Percentiles rank a stretch among this genome's conserved stretches.
Evolutionary conservation across 1,140 invertebrate species (phyloP).

Genomic region (Helicoverpa zea): DNA sequence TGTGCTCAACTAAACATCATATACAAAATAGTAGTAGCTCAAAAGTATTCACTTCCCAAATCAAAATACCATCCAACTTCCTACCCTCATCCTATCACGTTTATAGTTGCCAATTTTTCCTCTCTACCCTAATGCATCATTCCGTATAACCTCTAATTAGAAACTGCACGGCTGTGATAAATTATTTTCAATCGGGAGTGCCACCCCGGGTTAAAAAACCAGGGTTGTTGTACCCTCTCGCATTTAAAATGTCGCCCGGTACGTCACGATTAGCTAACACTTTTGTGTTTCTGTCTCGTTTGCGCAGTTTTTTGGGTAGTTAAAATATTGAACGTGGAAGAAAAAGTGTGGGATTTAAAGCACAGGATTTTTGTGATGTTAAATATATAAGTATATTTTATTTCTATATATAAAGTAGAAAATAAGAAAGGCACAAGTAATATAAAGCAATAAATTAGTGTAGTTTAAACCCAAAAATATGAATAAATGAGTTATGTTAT

Average conservation of each 20-base stretch:
- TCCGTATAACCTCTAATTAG: slow-evolving; percentile 20
- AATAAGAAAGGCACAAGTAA: too few species aligned
- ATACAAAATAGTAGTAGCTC: too few species aligned
- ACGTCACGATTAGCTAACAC: slow-evolving; percentile 37
- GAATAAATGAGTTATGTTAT: too few species aligned
- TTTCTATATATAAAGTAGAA: too few species aligned
- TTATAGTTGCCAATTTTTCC: not conserved
- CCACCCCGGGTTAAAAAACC: slow-evolving; percentile 5
- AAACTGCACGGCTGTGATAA: slow-evolving; percentile 14
- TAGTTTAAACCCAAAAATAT: too few species aligned
- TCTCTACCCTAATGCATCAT: not conserved
- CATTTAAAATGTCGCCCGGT: slow-evolving; percentile 32
- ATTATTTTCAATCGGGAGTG: slow-evolving; percentile 27
- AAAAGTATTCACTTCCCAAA: too few species aligned
- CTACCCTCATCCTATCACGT: not conserved
- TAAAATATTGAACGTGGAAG: not conserved
- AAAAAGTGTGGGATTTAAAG: not conserved
- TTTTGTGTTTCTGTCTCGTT: slow-evolving; percentile 11
- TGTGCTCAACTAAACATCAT: too few species aligned
- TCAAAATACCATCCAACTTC: too few species aligned
- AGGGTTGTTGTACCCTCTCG: slow-evolving; percentile 10
- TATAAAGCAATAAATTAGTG: too few species aligned
- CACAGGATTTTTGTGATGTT: too few species aligned
- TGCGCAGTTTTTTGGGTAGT: not conserved
- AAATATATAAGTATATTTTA: too few species aligned